Percentiles rank a stretch among this genome's conserved stretches.
Evolutionary conservation across 37 sponge, comb jelly and placozoan species (phyloP).

Genomic region (Aphrocallistes beatrix): DNA sequence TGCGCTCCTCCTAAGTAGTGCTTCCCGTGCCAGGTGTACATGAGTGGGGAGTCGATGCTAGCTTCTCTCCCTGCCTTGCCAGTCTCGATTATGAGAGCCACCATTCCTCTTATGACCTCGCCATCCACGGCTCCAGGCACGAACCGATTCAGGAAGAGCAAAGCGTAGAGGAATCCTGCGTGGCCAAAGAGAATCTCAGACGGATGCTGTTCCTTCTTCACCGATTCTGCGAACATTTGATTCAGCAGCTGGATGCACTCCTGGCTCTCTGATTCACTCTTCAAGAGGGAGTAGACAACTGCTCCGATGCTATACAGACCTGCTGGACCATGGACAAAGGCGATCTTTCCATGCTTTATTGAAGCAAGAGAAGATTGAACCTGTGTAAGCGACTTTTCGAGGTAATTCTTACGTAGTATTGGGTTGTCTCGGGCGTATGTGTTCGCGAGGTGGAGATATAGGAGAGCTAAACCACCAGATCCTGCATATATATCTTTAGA

Average conservation of each 20-base stretch:
- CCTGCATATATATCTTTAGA: neutral
- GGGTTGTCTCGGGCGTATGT: constrained; percentile 23
- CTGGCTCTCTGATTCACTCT: constrained; percentile 20
- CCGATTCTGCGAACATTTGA: constrained; percentile 1
- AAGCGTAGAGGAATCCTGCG: constrained; percentile 69
- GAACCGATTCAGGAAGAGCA: constrained; percentile 54
- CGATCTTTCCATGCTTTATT: constrained; percentile 27
- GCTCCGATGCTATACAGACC: constrained; percentile 71
- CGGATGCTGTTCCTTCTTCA: constrained; percentile 28
- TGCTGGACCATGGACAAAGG: constrained; percentile 81
- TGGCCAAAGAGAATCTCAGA: constrained; percentile 80
- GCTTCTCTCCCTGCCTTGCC: constrained; percentile 42
- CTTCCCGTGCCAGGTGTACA: constrained; percentile 86
- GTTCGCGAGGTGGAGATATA: constrained; percentile 53
- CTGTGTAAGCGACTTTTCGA: constrained; percentile 27
- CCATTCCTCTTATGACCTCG: constrained; percentile 41
- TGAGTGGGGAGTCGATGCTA: constrained; percentile 38
- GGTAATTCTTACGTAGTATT: neutral
- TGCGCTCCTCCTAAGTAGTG: constrained; percentile 93
- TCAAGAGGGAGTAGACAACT: constrained; percentile 37
- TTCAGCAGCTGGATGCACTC: constrained; percentile 23
- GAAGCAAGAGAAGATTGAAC: constrained; percentile 25
- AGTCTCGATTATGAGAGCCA: constrained; percentile 28
- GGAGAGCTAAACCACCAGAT: constrained; percentile 50
- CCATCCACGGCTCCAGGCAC: constrained; percentile 44